Base-by-base conservation (phyloP, 2,888 invertebrate genomes). In the Conchocele bisecta region DNA sequence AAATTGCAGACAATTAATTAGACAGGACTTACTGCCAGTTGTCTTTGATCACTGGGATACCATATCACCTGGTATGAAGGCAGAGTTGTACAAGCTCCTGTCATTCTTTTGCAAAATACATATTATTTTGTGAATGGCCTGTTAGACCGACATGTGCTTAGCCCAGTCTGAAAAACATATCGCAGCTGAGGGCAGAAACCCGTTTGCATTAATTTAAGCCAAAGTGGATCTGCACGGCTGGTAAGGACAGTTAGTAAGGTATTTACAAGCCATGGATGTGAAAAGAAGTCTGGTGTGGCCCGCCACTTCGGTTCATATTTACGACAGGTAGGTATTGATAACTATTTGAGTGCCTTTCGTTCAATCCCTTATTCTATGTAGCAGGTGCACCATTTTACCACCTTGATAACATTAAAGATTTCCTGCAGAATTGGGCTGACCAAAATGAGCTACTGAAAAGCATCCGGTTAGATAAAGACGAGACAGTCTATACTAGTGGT, bases 91-190 rank as follows among this genome's bases (percentile, higher is more conserved):
- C 6, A 50, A 42, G 20, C 9, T 69, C 1, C 51, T 51, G 13
- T 42, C 35, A 22, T 69, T 65, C 17, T 63, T 63, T 57, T 69
- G 69, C 20, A 66, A 72, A 41, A 69, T 74, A 68, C 68, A 74
- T 41, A 59, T 74, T 24, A 69, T 74, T 61, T 51, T 65, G 1
- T 65, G 69, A 41, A 63, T 68, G 39, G 68, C 68, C 3, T 28
- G 11, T 31, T 59, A 57, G 22, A 50, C 51, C 28, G 74, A 74
- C 13, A 66, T 58, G 29, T 69, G 60, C 20, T 20, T 74, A 29
- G 9, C 41, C 4, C 15, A 44, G 9, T 69, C 69, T 39, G 65
- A 74, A 51, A 51, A 39, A 6, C 44, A 37, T 20, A 37, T 66
- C 6, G 39, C 37, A 17, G 29, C 44, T 22, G 54, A 48, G 15